Evolutionary conservation across 1,140 invertebrate genomes (phyloP), one percentile per base, ranked within the genome.

Genomic region (Drosophila sp.): DNA sequence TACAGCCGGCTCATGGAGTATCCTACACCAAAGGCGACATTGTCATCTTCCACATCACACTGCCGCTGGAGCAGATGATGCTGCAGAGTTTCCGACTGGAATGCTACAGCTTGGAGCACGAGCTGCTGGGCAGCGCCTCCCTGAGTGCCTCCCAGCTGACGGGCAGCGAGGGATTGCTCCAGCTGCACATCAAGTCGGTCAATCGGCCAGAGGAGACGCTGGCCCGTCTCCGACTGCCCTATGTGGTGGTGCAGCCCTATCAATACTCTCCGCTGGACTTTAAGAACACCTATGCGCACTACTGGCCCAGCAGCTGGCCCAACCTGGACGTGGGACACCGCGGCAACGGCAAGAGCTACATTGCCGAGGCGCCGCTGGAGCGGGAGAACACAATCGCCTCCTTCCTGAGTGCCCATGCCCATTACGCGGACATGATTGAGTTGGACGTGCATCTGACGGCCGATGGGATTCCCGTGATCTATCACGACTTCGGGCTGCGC

Each of bases 361-460:
- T 93, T 90, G 92, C 92, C 21, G 92, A 96, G 80, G 95, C 95
- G 76, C 95, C 96, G 0, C 94, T 95, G 81, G 96, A 98, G 63
- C 93, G 97, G 66, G 98, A 99, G 93, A 99, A 99, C 91, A 98
- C 97, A 4, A 95, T 99, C 61, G 97, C 97, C 27, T 98, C 97
- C 6, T 94, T 99, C 71, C 96, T 97, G 90, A 95, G 95, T 72
- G 97, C 98, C 56, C 96, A 96, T 58, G 94, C 95, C 58, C 96
- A 96, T 92, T 97, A 97, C 59, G 96, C 96, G 43, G 98, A 99
- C 89, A 97, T 98, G 94, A 96, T 99, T 14, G 98, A 99, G 92
- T 97, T 99, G 93, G 98, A 99, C 93, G 97, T 99, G 18, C 97
- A 98, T 91, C 92, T 99, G 34, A 97, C 97, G 51, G 98, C 98